Base-by-base conservation (phyloP, 2,797 vertebrate genomes). In the Thaleichthys pacificus region DNA sequence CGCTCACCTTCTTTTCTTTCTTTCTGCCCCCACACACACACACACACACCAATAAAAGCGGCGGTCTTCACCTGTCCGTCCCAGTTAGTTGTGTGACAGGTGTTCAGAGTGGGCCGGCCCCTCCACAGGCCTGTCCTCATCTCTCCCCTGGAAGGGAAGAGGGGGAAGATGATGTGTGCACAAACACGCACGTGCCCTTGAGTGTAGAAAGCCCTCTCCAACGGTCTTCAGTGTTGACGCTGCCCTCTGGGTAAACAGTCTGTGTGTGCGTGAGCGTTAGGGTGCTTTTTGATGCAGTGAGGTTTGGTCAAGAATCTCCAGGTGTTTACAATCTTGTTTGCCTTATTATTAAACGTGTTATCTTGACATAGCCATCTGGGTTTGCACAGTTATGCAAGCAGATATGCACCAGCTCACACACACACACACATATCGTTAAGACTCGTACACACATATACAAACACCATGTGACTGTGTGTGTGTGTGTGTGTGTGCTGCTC, bases 401-500 rank as follows among this genome's bases (percentile, higher is more conserved):
- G 11, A 51, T 7, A 14, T 4, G 6, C 58, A 24, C 58, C 24
- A 21, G 24, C 24, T 1, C 58, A 61, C 58, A 61, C 22, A 24
- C 5, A 17, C 14, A 56, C 57, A 57, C 30, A 38, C 8, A 65
- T 17, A 71, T 58, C n/a, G 24, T 58, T 71, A 1, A 77, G 65
- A 2, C 47, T 51, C 47, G 11, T 17, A 51, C 47, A 51, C 47
- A 51, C 47, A 14, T 17, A 51, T 12, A 51, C 47, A 51, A 51
- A 17, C 47, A 51, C 47, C 3, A 3, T 51, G 47, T 51, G 47
- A 14, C 24, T 73, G 38, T 72, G 58, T 32, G 60, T 74, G 68
- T 62, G 61, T 51, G 32, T 32, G 60, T 74, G 68, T 62, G 61
- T 65, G 56, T 51, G 32, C 72, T 38, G n/a, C 58, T 26, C 89